These are phyloP conservation scores for Sphaerodactylus townsendi DNA, from an alignment of 2,113 vertebrate genomes.

Conservation along the genomic window DNA sequence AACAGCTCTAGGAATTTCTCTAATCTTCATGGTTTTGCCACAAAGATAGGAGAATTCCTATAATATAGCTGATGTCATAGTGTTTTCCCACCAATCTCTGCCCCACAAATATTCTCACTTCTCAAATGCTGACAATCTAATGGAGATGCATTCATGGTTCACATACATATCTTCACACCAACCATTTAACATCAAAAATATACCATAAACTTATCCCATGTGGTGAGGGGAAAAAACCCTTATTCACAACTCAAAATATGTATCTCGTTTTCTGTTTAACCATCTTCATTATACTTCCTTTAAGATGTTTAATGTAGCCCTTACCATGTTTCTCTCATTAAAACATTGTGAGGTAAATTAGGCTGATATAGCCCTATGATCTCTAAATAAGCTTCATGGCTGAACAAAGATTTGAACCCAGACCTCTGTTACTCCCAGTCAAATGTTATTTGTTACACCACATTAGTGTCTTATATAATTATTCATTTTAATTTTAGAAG, in stretches of 20 bases:
- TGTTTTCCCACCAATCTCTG: too few relatives aligned
- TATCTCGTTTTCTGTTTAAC: not conserved
- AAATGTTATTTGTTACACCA: not conserved
- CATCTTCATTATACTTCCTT: not conserved
- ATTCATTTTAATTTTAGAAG: conserved; percentile 11
- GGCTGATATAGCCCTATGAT: not conserved
- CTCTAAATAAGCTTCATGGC: not conserved
- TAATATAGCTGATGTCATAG: too few relatives aligned
- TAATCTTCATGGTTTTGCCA: too few relatives aligned
- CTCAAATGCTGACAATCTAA: too few relatives aligned
- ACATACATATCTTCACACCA: not conserved
- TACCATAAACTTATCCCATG: not conserved
- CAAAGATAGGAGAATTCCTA: too few relatives aligned
- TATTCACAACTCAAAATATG: not conserved
- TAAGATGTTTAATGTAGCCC: too few relatives aligned
- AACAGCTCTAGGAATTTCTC: too few relatives aligned
- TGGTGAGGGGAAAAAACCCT: too few relatives aligned
- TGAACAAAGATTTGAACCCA: not conserved
- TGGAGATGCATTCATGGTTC: not conserved
- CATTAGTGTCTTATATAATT: not conserved
- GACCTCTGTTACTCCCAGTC: not conserved
- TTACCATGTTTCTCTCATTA: not conserved
- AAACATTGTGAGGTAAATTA: not conserved
- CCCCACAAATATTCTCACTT: too few relatives aligned
- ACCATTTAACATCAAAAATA: not conserved